Evolutionary conservation across 2,888 invertebrate species (phyloP).

Genomic region (Kryphioiulus occultus): DNA sequence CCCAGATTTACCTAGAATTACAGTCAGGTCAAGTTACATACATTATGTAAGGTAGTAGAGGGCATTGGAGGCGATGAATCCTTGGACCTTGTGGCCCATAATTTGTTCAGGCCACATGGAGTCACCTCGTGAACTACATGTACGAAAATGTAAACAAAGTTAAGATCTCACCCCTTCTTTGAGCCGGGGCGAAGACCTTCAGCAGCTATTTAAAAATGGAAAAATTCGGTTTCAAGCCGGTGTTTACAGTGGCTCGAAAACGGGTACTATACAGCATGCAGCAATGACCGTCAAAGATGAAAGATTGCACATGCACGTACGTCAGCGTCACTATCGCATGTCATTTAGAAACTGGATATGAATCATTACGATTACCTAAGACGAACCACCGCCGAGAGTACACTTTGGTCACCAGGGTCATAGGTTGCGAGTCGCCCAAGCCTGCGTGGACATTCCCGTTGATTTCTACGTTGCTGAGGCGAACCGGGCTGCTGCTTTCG

Average conservation of each 20-base stretch:
- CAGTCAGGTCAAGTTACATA: too few species aligned
- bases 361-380: background rate
- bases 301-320: background rate
- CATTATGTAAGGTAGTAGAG: too few species aligned
- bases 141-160: background rate
- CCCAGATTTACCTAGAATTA: too few species aligned
- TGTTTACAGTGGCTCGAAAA: background rate
- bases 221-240: background rate
- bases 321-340: background rate
- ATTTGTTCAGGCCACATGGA: background rate
- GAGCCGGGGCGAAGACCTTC: background rate
- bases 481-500: background rate
- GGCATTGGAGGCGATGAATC: too few species aligned
- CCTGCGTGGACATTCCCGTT: background rate
- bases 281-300: background rate
- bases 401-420: background rate
- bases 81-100: background rate
- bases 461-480: background rate
- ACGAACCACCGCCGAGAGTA: slow-evolving; percentile 29
- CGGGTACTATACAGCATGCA: background rate
- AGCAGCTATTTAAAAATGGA: background rate
- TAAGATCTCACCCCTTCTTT: background rate
- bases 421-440: background rate
- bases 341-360: background rate
- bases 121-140: background rate